These are phyloP conservation scores for Columba guinea DNA, from an alignment of 2,797 vertebrate species.

Conservation along the genomic window DNA sequence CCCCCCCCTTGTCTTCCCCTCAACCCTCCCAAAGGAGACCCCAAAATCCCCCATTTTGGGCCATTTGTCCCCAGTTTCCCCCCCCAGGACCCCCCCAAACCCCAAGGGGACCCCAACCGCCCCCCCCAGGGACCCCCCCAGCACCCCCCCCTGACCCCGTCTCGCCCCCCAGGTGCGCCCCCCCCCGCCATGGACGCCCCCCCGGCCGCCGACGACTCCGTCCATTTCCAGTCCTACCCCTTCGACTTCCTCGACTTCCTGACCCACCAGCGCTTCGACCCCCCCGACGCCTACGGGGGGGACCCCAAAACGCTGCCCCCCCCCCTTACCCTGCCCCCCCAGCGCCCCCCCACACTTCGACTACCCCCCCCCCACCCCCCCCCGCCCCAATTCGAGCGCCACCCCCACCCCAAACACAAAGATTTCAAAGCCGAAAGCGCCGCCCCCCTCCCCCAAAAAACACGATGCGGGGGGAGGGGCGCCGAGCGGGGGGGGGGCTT, in stretches of 20 bases:
- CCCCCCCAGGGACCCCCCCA: too few species aligned
- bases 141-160: too few species aligned
- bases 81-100: too few species aligned
- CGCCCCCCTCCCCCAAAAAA: conserved; percentile 48
- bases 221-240: conserved; percentile 78
- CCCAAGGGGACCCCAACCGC: too few species aligned
- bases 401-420: conserved; percentile 63
- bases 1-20: too few species aligned
- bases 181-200: background rate
- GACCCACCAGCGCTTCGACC: conserved; percentile 78
- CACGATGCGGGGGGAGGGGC: conserved; percentile 57
- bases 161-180: background rate
- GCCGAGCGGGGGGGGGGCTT: background rate
- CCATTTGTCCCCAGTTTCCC: too few species aligned
- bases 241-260: conserved; percentile 79
- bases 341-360: conserved; percentile 43
- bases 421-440: conserved; percentile 45
- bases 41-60: too few species aligned
- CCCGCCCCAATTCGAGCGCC: conserved; percentile 49
- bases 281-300: conserved; percentile 73
- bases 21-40: too few species aligned
- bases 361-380: background rate
- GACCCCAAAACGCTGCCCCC: conserved; percentile 70
- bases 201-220: conserved; percentile 69
- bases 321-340: conserved; percentile 58